Evolutionary conservation across 2,797 vertebrate species (phyloP).

Genomic region (Limnodromus scolopaceus): DNA sequence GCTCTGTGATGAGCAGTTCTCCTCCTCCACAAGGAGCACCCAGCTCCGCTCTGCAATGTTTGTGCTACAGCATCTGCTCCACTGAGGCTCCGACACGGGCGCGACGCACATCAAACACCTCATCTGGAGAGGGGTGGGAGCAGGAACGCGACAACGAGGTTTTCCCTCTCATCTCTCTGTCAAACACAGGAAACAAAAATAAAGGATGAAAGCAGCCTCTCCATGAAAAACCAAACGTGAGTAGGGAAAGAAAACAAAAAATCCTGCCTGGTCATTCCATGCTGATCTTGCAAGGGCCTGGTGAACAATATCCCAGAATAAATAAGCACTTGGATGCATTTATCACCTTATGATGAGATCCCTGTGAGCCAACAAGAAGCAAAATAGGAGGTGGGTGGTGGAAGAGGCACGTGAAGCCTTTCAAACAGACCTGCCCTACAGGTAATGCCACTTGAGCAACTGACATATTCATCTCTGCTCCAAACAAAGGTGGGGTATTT

Average conservation of each 20-base stretch:
- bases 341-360: not conserved
- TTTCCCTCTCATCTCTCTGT: not conserved
- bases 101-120: not conserved
- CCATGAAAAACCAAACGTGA: not conserved
- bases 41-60: not conserved
- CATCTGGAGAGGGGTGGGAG: not conserved
- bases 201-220: not conserved
- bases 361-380: not conserved
- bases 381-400: rapidly evolving
- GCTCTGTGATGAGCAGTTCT: not conserved
- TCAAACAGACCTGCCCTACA: not conserved
- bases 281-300: not conserved
- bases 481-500: rapidly evolving
- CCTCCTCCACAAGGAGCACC: not conserved
- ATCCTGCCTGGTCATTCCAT: not conserved
- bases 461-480: not conserved
- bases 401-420: not conserved
- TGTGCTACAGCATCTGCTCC: not conserved
- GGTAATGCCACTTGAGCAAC: not conserved
- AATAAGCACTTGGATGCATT: not conserved
- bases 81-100: not conserved
- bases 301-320: not conserved
- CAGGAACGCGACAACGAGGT: not conserved
- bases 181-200: not conserved
- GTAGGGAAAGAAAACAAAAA: not conserved